These are phyloP conservation scores for Orchestes rusci DNA, from an alignment of 2,888 invertebrate species.

Conservation along the genomic window DNA sequence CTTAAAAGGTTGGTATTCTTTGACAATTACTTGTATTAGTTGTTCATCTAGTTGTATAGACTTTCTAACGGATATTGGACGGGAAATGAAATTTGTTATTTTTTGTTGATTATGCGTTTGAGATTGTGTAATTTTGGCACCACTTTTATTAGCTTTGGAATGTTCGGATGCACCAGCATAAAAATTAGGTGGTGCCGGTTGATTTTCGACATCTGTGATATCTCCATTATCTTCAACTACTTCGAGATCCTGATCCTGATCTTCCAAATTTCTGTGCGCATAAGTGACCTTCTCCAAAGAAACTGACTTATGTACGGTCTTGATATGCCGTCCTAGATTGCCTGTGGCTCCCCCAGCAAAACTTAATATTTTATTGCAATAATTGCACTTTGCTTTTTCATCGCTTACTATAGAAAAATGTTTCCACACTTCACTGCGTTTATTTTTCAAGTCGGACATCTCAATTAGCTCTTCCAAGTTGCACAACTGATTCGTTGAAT, in stretches of 20 bases:
- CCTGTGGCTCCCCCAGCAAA: slow-evolving; percentile 7
- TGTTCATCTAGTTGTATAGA: slow-evolving; percentile 12
- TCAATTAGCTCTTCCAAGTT: background rate
- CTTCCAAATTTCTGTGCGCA: too few species aligned
- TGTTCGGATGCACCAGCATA: slow-evolving; percentile 23
- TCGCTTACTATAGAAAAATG: slow-evolving; percentile 11
- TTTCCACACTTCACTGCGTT: slow-evolving; percentile 11
- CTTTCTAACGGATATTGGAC: slow-evolving; percentile 9
- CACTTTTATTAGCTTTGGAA: slow-evolving; percentile 17
- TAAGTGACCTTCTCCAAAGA: too few species aligned
- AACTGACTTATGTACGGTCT: slow-evolving; percentile 7
- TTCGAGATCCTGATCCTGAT: too few species aligned
- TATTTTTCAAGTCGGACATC: slow-evolving; percentile 8
- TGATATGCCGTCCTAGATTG: slow-evolving; percentile 7
- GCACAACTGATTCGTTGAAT: background rate
- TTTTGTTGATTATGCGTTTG: slow-evolving; percentile 13
- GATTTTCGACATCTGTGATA: background rate
- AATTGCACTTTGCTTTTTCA: slow-evolving; percentile 14
- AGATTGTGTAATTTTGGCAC: slow-evolving; percentile 12
- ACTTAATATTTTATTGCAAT: slow-evolving; percentile 15
- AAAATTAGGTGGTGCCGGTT: background rate
- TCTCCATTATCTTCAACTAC: too few species aligned
- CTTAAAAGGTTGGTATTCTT: slow-evolving; percentile 14
- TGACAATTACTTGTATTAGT: slow-evolving; percentile 6
- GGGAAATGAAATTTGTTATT: slow-evolving; percentile 2